Base-by-base conservation (phyloP, 1,140 invertebrate genomes). In the Bombus sylvicola region DNA sequence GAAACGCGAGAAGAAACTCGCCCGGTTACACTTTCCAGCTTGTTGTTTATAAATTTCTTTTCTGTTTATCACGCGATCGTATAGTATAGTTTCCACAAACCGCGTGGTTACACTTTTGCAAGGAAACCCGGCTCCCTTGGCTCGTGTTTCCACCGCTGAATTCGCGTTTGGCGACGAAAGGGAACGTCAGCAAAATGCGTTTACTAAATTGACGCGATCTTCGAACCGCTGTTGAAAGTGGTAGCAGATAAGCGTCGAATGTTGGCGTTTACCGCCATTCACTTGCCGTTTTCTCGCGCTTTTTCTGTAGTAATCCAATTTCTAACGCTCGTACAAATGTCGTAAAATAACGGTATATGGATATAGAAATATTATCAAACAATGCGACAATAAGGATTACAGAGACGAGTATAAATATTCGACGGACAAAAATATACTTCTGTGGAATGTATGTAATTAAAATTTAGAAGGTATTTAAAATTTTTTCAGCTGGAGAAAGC, bases 101-200 rank as follows among this genome's bases (percentile, higher is more conserved):
- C 22, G 28, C 57, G 72, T 34, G 71, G 71, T 82, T 73, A 78
- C 66, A 66, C 75, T 69, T 81, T 87, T 39, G 53, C 57, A 34
- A 47, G 15, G 41, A 59, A 59, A 71, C 39, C 12, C 22, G 69
- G 28, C 37, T 68, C 39, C 71, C 84, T 83, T 87, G 83, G 76
- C 64, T 53, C 25, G 31, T 28, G 25, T 89, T 88, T 83, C 64
- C 68, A 59, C 34, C 69, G 69, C 28, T 89, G 78, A 80, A 89
- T 87, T 89, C 88, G 34, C 66, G 76, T n/a, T 84, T 62, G 72
- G 28, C 69, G 31, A 28, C 47, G 72, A 66, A 81, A 85, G 62
- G 43, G 59, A 53, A 78, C 57, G 73, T 41, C 81, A 85, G 64
- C 75, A 64, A 84, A 87, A 86, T 59, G 41, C 59, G 68, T 2